phyloP scores from a whole-genome alignment of 2,888 invertebrate genomes.

The Pristionchus mayeri region DNA sequence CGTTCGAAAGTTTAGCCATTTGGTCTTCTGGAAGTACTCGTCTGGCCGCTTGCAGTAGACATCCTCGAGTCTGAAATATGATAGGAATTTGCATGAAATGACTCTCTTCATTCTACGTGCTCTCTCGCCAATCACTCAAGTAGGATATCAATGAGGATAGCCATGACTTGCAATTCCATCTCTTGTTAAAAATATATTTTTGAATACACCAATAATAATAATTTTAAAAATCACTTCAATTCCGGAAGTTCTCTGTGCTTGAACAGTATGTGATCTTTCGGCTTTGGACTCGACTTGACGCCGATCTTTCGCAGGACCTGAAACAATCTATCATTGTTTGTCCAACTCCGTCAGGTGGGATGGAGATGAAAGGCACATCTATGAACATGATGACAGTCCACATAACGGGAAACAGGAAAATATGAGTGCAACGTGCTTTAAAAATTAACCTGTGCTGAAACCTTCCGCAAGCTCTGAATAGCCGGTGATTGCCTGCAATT shows the following conservation, averaged over 20 bases:
- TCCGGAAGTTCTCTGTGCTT: constrained; percentile 46
- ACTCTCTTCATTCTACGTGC: too few species aligned
- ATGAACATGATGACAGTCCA: too few species aligned
- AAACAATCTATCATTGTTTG: not conserved
- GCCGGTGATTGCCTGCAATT: constrained; percentile 45
- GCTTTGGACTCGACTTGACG: not conserved
- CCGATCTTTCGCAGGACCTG: constrained; percentile 29
- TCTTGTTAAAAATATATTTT: too few species aligned
- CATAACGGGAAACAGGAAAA: too few species aligned
- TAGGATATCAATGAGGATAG: too few species aligned
- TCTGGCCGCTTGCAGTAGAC: constrained; percentile 23
- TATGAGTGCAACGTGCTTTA: not conserved
- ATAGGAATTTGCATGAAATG: too few species aligned
- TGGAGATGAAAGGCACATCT: not conserved
- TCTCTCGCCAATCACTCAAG: too few species aligned
- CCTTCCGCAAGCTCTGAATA: constrained; percentile 15
- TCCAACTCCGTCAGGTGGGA: not conserved
- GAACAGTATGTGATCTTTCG: constrained; percentile 24
- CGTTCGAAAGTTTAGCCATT: constrained; percentile 36
- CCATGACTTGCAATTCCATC: too few species aligned
- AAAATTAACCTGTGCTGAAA: constrained; percentile 8
- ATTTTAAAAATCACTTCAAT: constrained; percentile 16
- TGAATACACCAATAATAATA: too few species aligned
- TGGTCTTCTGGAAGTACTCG: constrained; percentile 35
- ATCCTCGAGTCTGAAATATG: constrained; percentile 7